These are phyloP conservation scores for Amiota mariae DNA, from an alignment of 2,888 invertebrate genomes.

Conservation along the genomic window DNA sequence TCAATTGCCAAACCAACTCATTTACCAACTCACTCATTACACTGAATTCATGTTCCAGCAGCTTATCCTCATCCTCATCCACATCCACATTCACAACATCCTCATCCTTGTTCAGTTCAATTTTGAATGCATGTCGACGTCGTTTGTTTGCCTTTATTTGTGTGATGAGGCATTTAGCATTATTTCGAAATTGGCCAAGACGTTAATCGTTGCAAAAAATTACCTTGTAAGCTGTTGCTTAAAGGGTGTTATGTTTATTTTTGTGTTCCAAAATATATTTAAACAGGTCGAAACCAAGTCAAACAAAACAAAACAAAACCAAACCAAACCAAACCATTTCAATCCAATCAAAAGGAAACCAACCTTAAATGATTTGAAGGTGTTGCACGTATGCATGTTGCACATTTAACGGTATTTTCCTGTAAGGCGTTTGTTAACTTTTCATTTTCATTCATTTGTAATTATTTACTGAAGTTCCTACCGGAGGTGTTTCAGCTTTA, in stretches of 20 bases:
- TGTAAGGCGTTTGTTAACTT: slow-evolving; percentile 6
- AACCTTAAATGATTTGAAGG: too few relatives aligned
- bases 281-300: too few relatives aligned
- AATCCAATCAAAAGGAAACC: too few relatives aligned
- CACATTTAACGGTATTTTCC: slow-evolving; percentile 21
- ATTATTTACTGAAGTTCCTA: too few relatives aligned
- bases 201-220: slow-evolving; percentile 21
- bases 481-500: too few relatives aligned
- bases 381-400: too few relatives aligned
- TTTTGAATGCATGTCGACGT: background rate
- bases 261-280: background rate
- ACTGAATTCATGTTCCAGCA: too few relatives aligned
- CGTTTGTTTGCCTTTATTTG: slow-evolving; percentile 13
- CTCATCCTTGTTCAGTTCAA: background rate
- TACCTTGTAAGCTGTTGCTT: slow-evolving; percentile 11
- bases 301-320: too few relatives aligned
- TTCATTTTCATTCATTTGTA: background rate
- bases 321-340: too few relatives aligned
- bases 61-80: too few relatives aligned
- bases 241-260: slow-evolving; percentile 26
- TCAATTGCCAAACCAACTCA: background rate
- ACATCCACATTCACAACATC: too few relatives aligned
- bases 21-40: too few relatives aligned
- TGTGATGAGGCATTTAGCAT: slow-evolving; percentile 27
- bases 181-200: slow-evolving; percentile 23